Percentiles rank a stretch among this genome's conserved stretches.
These are phyloP conservation scores for Cossypha niveicapilla DNA, from an alignment of 2,797 vertebrate genomes.

Conservation along the genomic window DNA sequence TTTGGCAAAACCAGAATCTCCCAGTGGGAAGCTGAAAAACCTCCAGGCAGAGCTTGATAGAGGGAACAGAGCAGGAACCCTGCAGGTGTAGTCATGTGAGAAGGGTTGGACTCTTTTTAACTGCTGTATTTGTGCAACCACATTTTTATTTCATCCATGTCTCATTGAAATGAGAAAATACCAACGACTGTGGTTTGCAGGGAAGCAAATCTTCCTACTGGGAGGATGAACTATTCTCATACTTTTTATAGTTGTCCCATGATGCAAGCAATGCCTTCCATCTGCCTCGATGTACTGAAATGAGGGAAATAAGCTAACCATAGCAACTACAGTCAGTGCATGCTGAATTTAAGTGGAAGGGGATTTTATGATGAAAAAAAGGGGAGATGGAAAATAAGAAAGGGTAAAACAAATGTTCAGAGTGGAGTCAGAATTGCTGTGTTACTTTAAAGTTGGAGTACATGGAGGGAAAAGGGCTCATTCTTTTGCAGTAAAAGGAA, in stretches of 20 bases:
- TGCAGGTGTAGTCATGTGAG: neutral
- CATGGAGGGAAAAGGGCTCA: neutral
- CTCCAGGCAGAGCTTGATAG: neutral
- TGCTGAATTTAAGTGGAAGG: neutral
- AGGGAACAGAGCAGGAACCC: neutral
- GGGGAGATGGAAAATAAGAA: neutral
- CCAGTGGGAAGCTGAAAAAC: neutral
- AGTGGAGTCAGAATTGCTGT: neutral
- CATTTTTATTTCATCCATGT: neutral
- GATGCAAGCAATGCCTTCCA: neutral
- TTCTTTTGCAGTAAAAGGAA: neutral
- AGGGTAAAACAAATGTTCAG: neutral
- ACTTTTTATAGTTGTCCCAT: slow-evolving; percentile 6
- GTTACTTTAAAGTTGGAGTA: neutral
- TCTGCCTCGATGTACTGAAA: neutral
- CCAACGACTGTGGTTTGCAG: neutral
- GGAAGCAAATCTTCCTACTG: slow-evolving; percentile 10
- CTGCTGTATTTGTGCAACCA: neutral
- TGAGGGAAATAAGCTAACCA: neutral
- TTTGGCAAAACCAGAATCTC: neutral
- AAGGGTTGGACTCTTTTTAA: neutral
- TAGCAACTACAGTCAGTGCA: neutral
- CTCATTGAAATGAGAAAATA: neutral
- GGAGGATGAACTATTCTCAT: neutral
- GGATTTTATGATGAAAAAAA: neutral